Base-by-base conservation (phyloP, 35 echinoderm and acorn worm genomes). In the Lytechinus pictus region DNA sequence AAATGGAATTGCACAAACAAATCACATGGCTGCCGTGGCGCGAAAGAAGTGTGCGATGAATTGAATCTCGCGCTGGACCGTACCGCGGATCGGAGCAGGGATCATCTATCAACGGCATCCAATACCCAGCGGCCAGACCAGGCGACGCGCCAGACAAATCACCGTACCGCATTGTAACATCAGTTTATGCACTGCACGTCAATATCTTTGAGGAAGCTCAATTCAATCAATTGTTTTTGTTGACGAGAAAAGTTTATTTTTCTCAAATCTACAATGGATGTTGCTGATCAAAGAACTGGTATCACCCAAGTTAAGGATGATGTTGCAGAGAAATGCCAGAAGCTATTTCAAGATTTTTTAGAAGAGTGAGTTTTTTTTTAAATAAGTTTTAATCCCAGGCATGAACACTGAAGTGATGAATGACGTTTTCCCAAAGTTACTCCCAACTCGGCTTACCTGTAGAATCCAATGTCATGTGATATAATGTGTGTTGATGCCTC, bases 341-440 rank as follows among this genome's bases (percentile, higher is more conserved):
- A 98, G 94, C 55, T 99, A 53, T 99, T 99, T 94, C 98, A 99
- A 94, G 97, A 99, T 72, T 99, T 99, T 95, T 87, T 99, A 8
- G 98, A 99, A 95, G 98, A 99, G 98, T 99, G 95, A 99, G 97
- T 96, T 60, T 55, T 9, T 86, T 60, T 10, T n/a, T n/a, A n/a
- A n/a, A n/a, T n/a, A n/a, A n/a, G n/a, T n/a, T n/a, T n/a, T n/a
- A n/a, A n/a, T n/a, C n/a, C n/a, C n/a, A n/a, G n/a, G n/a, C n/a
- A n/a, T n/a, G n/a, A n/a, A n/a, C n/a, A n/a, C n/a, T n/a, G n/a
- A n/a, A n/a, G n/a, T n/a, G n/a, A n/a, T n/a, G n/a, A n/a, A n/a
- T n/a, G n/a, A n/a, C n/a, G n/a, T n/a, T n/a, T n/a, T n/a, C n/a
- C n/a, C n/a, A n/a, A n/a, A n/a, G n/a, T n/a, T n/a, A n/a, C n/a